Base-by-base conservation (phyloP, 2,797 vertebrate genomes). In the Anguilla megastoma region DNA sequence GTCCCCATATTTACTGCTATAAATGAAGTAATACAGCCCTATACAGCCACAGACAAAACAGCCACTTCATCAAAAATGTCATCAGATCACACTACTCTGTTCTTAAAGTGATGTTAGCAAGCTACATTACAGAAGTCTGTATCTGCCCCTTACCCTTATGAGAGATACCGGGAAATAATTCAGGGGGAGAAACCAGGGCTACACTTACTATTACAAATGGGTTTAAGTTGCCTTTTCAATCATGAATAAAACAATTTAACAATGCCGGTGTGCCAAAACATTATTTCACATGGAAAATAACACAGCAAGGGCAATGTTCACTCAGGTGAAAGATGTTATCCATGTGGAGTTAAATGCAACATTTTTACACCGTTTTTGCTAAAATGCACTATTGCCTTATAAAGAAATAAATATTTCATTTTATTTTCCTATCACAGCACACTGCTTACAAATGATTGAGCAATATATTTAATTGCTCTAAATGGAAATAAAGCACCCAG, bases 221-320 rank as follows among this genome's bases (percentile, higher is more conserved):
- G 63, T 69, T 27, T 1, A 69, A 69, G 69, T 71, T 71, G 69
- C 69, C 69, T 71, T 71, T 71, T 71, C 27, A 71, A 71, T 71
- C 27, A 71, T 71, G 12, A 71, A 33, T 71, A 71, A 71, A 71
- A 71, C 69, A 71, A 71, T 30, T 30, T 33, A 14, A 33, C 69
- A 33, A 30, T 33, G 8, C 27, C 3, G 9, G 27, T 33, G 10
- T 30, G 69, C 10, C 63, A 69, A 27, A 69, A 69, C 24, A 69
- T 7, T 27, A 71, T 71, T 71, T 33, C 27, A 12, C 9, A 2
- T 71, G 69, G 69, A 71, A 71, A 71, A 71, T 33, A 12, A n/a
- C 10, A 7, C 9, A 12, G n/a, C n/a, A 24, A 24, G 27, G 63
- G n/a, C 9, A 69, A 69, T 69, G 63, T 69, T 27, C 27, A 69